Percentiles rank a stretch among this genome's conserved stretches.
Evolutionary conservation across 2,888 invertebrate genomes (phyloP).

Genomic region (Seira sanloemensis): DNA sequence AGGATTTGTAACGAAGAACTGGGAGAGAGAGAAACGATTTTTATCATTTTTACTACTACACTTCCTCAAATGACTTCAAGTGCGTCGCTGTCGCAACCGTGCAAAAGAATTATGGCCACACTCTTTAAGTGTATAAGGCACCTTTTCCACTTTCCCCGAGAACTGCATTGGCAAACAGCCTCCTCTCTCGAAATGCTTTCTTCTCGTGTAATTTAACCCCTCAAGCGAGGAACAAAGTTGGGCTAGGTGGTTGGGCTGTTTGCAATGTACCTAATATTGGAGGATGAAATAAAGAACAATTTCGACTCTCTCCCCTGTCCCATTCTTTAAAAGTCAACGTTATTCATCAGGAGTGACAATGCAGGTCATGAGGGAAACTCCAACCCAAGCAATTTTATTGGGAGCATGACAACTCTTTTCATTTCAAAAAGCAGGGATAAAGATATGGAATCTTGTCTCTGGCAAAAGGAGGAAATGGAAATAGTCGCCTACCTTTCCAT

Average conservation of each 20-base stretch:
- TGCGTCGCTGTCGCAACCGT: slow-evolving; percentile 4
- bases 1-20: neutral
- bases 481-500: neutral
- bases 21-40: slow-evolving; percentile 37
- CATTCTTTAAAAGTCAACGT: slow-evolving; percentile 31
- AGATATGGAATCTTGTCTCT: neutral
- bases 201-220: neutral
- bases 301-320: slow-evolving; percentile 12
- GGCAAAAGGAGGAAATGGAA: neutral
- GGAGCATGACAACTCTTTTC: slow-evolving; percentile 48
- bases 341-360: slow-evolving; percentile 54
- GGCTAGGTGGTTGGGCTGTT: neutral
- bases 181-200: neutral
- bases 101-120: slow-evolving; percentile 26
- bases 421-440: slow-evolving; percentile 13
- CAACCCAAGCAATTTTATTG: slow-evolving; percentile 31
- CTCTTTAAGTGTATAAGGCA: neutral
- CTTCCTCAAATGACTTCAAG: slow-evolving; percentile 3
- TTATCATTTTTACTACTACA: slow-evolving; percentile 16
- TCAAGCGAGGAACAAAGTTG: neutral
- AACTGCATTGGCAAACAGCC: neutral
- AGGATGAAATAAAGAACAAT: slow-evolving; percentile 18
- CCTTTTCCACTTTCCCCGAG: neutral
- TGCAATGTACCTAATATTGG: neutral
- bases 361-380: slow-evolving; percentile 29